Evolutionary conservation across 1,140 invertebrate species (phyloP), one percentile per base, ranked within the genome.

Genomic region (Pogonognathellus flavescens): DNA sequence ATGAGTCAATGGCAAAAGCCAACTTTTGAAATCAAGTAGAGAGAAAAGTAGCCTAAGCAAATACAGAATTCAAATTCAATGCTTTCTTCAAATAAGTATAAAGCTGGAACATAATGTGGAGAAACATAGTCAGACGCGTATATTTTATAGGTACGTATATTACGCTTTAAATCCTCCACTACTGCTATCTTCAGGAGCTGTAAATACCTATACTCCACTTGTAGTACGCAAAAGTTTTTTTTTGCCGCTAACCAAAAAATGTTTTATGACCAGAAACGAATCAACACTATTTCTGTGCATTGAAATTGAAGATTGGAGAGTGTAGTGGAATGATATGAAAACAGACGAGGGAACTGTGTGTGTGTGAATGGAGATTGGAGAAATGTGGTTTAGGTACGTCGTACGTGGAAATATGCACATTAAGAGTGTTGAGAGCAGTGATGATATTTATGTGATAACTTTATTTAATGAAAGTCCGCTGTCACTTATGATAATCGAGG

Each of bases 401-500:
- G 31, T 41, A 41, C 2, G 31, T 41, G 31, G 6, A 41, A 6
- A 2, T 14, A 55, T 55, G 53, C 2, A 55, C 16, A 16, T 55
- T 55, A 14, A n/a, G 11, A 55, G 16, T 55, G 16, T 11, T 14
- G 53, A 55, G 16, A 5, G 53, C n/a, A 55, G 53, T n/a, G 16
- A 55, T 55, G 62, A 31, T 41, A 41, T 66, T 66, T 66, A 25
- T 25, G 25, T 31, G 20, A 14, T 25, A 66, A 66, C 18, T 59
- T 20, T 16, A 18, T 11, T 57, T 76, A 31, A 5, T 18, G 41
- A 76, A 41, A 31, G 1, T 18, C 31, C 11, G 16, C 25, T 76
- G 70, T 50, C 70, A 41, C 22, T 76, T 76, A 76, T 76, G 70
- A 76, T 76, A 76, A 50, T 76, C n/a, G 10, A 76, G 66, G 25